Evolutionary conservation across 2,797 vertebrate genomes (phyloP).

Genomic region (Rhadinocentrus ornatus): DNA sequence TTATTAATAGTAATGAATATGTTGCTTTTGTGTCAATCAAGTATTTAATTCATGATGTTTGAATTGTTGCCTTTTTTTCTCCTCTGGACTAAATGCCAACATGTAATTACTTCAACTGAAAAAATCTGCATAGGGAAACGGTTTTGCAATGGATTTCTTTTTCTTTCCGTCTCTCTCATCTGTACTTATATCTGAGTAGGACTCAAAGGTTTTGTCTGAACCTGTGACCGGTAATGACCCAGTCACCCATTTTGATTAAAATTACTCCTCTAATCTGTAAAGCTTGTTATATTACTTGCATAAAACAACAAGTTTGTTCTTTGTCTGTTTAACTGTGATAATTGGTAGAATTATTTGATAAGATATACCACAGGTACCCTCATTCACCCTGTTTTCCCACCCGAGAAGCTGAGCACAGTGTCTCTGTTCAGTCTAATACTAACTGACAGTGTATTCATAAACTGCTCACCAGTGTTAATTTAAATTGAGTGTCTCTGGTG

Average conservation of each 20-base stretch:
- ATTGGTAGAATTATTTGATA: slow-evolving; percentile 16
- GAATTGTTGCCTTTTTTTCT: neutral
- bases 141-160: neutral
- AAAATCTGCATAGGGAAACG: neutral
- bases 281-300: neutral
- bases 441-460: slow-evolving; percentile 21
- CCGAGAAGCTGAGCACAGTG: slow-evolving; percentile 12
- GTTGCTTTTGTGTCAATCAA: neutral
- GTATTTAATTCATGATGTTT: neutral
- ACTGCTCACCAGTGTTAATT: slow-evolving; percentile 17
- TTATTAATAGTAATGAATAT: neutral
- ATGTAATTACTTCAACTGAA: neutral
- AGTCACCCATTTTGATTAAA: neutral
- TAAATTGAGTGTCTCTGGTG: neutral
- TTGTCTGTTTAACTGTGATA: slow-evolving; percentile 8
- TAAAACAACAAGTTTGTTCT: neutral
- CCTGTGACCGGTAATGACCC: neutral
- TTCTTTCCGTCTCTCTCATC: neutral
- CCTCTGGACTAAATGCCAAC: neutral
- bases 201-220: neutral
- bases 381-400: slow-evolving; percentile 21
- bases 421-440: slow-evolving; percentile 7
- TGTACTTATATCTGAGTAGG: neutral
- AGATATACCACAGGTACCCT: slow-evolving; percentile 17
- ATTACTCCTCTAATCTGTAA: neutral